phyloP scores from a whole-genome alignment of 2,797 vertebrate species.

The Lepilemur ruficaudatus region DNA sequence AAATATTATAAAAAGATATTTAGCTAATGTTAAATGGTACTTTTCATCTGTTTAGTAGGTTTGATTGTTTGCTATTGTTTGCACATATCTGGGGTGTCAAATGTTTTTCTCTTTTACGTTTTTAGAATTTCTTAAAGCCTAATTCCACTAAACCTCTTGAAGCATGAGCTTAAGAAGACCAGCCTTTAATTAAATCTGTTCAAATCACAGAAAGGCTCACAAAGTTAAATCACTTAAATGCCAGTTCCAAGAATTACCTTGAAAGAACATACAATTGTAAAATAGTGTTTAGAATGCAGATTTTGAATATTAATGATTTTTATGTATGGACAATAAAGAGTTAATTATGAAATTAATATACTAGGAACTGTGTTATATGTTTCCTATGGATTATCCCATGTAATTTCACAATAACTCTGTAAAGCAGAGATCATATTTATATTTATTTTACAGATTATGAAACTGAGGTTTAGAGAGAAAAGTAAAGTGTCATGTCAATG shows the following conservation, averaged over 20 bases:
- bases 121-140: conserved; percentile 31
- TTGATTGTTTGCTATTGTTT: background rate
- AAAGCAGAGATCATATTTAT: conserved; percentile 13
- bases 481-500: background rate
- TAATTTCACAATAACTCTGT: conserved; percentile 3
- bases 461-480: background rate
- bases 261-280: conserved; percentile 32
- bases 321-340: background rate
- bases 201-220: conserved; percentile 21
- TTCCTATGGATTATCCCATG: conserved; percentile 22
- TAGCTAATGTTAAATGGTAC: conserved; percentile 51
- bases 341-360: background rate
- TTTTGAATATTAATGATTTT: conserved; percentile 30
- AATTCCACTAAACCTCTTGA: conserved; percentile 15
- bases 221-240: background rate
- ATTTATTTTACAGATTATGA: background rate
- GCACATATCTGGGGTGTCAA: background rate
- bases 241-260: background rate
- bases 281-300: conserved; percentile 5
- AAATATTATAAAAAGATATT: conserved; percentile 54
- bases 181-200: conserved; percentile 44
- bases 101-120: background rate
- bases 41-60: conserved; percentile 46
- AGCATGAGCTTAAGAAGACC: conserved; percentile 12
- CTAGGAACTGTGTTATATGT: background rate